A percentile compares a stretch with the other conserved stretches of the same genome.
phyloP scores from a whole-genome alignment of 2,113 vertebrate species.

The Formicarius rufipectus region DNA sequence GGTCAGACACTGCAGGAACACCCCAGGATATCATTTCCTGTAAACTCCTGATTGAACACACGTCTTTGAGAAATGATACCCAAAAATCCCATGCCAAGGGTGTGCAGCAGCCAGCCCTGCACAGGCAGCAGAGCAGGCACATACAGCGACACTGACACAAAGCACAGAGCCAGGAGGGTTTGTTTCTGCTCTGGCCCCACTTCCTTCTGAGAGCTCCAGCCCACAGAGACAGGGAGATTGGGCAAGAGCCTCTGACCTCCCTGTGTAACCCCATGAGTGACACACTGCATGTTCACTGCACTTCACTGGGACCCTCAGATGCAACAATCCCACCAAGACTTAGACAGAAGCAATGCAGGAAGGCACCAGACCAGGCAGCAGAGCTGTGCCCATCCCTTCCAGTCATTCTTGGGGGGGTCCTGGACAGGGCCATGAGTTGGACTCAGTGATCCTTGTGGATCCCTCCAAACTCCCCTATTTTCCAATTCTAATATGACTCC shows the following conservation, averaged over 20 bases:
- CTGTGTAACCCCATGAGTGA: not conserved
- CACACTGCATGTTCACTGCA: fast-evolving
- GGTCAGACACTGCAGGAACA: too few species aligned
- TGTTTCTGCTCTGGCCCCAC: not conserved
- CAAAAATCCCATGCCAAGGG: not conserved
- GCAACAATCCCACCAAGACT: not conserved
- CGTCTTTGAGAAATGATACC: not conserved
- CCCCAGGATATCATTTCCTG: not conserved
- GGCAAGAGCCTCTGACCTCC: not conserved
- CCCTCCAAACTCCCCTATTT: not conserved
- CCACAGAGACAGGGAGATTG: not conserved
- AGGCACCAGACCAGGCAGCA: not conserved
- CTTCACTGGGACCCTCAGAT: not conserved
- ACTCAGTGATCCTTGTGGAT: not conserved
- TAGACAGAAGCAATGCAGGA: not conserved
- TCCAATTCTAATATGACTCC: not conserved
- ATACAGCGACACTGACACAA: not conserved
- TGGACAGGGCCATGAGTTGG: not conserved
- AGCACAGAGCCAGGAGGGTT: not conserved
- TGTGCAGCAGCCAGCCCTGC: not conserved
- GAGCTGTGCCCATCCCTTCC: not conserved
- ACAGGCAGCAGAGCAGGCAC: fast-evolving
- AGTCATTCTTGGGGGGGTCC: not conserved
- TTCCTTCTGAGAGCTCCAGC: not conserved
- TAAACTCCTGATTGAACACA: not conserved